These are phyloP conservation scores for Stegastes partitus DNA, from an alignment of 2,113 vertebrate genomes.

Conservation along the genomic window DNA sequence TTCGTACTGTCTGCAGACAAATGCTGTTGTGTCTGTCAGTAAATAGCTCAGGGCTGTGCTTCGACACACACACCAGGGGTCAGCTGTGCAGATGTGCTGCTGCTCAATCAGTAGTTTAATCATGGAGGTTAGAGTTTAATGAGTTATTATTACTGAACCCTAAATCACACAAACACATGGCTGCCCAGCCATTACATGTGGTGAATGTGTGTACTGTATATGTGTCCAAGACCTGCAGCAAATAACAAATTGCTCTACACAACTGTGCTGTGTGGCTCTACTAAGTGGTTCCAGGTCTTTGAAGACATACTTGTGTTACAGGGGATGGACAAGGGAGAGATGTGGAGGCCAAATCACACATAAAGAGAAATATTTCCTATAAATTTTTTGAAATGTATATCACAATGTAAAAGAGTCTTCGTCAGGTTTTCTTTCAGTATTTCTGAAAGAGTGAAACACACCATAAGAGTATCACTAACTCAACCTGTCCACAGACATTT, in stretches of 20 bases:
- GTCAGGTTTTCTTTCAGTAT: conserved; percentile 11
- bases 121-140: conserved; percentile 77
- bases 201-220: conserved; percentile 31
- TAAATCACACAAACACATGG: conserved; percentile 67
- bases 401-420: conserved; percentile 8
- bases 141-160: conserved; percentile 72
- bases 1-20: conserved; percentile 46
- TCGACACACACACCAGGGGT: conserved; percentile 26
- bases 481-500: conserved; percentile 55
- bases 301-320: conserved; percentile 17
- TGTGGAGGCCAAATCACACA: conserved; percentile 5
- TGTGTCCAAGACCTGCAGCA: conserved; percentile 41
- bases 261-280: background rate
- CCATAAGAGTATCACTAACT: conserved; percentile 46
- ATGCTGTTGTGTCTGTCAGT: conserved; percentile 40
- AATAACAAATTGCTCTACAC: conserved; percentile 53
- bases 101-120: conserved; percentile 73
- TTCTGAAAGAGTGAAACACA: conserved; percentile 28
- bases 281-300: conserved; percentile 59
- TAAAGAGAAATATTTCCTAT: background rate
- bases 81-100: conserved; percentile 66
- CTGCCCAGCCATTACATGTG: conserved; percentile 31
- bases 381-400: conserved; percentile 8
- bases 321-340: conserved; percentile 8
- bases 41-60: conserved; percentile 60